Evolutionary conservation across 2,797 vertebrate genomes (phyloP), one percentile per base, ranked within the genome.

Genomic region (Onychomys torridus): DNA sequence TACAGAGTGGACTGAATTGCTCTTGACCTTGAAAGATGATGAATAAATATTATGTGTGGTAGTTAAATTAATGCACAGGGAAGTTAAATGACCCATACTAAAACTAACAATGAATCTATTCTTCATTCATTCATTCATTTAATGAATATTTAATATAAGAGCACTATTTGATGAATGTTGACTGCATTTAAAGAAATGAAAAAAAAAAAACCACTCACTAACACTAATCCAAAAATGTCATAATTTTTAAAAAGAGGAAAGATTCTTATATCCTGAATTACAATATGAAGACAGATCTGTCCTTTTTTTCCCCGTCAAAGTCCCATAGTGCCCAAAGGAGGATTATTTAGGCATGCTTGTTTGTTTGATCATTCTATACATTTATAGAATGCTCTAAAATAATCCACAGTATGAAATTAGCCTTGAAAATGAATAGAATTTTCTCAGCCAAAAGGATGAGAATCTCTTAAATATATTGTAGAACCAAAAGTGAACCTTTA

Each of bases 31-130:
- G 95, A 97, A 71, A 90, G 59, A 8, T 95, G 78, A 95, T 95
- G 65, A 71, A 91, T 55, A 92, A 97, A 93, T 95, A 89, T 90
- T 93, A 87, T 93, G 29, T 95, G 84, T 96, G 25, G 67, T 96
- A 71, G 94, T 75, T 87, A 95, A 97, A 92, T 96, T 96, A 97
- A 97, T 95, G 57, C 76, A 84, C 77, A 94, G 89, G 71, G 96
- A 97, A 94, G 85, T 97, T 97, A 96, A 97, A 97, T 96, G 89
- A 93, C 63, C 96, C 90, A 76, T 67, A 67, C 37, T 93, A 97
- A 92, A 85, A 84, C 90, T 82, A 96, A 93, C 90, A 97, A 79
- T 95, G 92, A 92, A 3, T 94, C 67, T 49, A 93, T 97, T 91
- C 69, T 92, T 96, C 69, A 93, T 96, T 91, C 89, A 96, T 91